Base-by-base conservation (phyloP, 2,113 vertebrate genomes). In the Zosterops hypoxanthus region DNA sequence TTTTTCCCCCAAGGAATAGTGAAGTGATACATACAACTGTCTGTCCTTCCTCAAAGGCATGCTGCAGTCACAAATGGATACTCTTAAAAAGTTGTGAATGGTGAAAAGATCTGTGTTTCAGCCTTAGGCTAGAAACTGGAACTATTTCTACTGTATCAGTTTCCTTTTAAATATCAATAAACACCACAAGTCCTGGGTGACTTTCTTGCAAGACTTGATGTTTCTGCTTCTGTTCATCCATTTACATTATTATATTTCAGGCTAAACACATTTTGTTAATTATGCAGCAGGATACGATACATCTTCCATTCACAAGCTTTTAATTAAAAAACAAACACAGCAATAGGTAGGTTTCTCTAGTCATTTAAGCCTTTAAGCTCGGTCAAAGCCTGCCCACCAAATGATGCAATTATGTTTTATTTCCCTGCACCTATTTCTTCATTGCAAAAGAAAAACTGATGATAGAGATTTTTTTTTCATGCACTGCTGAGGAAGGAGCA, bases 111-210 rank as follows among this genome's bases (percentile, higher is more conserved):
- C 33, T 5, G 36, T 82, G 78, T 87, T 95, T 59, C 71, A 83
- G 85, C 87, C 79, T 80, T 25, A 73, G 71, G 82, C 85, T 90
- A 77, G 88, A 88, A 96, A 33, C 19, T 4, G 24, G 75, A 88
- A 86, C 57, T 88, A 50, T 81, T 91, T 82, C 90, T 80, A 71
- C 39, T 80, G 8, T 68, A 93, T 83, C 72, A 16, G 71, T 63
- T 93, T 95, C 44, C 55, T 88, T 86, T 81, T 68, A 90, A 88
- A 78, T 64, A 95, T 61, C 94, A 96, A 90, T 61, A 90, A 95
- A 56, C 14, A 63, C 23, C 79, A 28, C 2, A 60, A 81, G 31
- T 83, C 76, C 88, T 82, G 29, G 23, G 59, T 75, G 61, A 92
- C 44, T 76, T 90, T 70, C 36, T 81, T 83, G 71, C 41, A 90